Evolutionary conservation across 2,113 vertebrate genomes (phyloP), one percentile per base, ranked within the genome.

Genomic region (Oncorhynchus masou): DNA sequence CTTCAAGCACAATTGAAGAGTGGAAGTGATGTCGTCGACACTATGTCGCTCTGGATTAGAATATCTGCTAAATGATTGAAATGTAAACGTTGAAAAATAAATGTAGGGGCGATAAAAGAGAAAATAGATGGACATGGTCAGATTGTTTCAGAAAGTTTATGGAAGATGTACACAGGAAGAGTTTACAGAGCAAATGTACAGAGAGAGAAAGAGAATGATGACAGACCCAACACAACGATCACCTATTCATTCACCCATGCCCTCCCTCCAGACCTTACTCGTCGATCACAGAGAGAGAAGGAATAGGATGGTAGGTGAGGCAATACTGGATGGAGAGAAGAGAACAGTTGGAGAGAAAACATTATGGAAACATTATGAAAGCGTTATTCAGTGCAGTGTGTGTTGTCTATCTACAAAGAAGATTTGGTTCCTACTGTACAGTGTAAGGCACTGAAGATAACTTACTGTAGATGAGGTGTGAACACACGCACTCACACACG

Each of bases 371-470:
- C 19, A 16, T n/a, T 49, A 20, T 57, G 60, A 27, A 16, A 24
- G 27, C 70, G 22, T 5, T 60, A 7, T 31, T 31, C 51, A 72
- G 71, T 59, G 51, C 71, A 22, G 74, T 29, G 19, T 75, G 72
- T 71, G 79, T 69, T 71, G 78, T 69, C 15, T 57, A 54, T 71
- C 70, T 71, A 71, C 45, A 71, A 22, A 39, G 20, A 3, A 81
- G 73, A 79, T 72, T 73, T 74, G 2, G 78, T 27, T 70, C 78
- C 81, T 84, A 81, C 83, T 75, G 83, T 84, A 84, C 86, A 85
- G 86, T 81, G 82, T 89, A 90, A 91, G 92, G 92, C 92, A 92
- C 92, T 90, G 86, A 86, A 84, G 89, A 79, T 88, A 60, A 87
- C 88, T 87, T 86, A 84, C 85, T 87, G 85, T 80, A 83, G 83